Base-by-base conservation (phyloP, 2,888 invertebrate genomes). In the Lepas anatifera region DNA sequence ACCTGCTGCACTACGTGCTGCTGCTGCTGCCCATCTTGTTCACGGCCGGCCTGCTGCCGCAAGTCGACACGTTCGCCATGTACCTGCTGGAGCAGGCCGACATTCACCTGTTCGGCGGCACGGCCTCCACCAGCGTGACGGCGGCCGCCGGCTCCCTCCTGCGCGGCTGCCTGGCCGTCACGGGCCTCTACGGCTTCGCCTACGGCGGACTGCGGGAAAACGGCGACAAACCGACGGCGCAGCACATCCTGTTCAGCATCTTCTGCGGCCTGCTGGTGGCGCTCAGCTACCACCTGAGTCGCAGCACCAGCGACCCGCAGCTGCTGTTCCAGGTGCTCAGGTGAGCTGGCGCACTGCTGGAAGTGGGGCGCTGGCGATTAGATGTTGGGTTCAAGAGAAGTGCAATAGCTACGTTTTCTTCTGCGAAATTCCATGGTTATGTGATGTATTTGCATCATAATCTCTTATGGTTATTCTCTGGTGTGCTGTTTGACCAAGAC, bases 11-110 rank as follows among this genome's bases (percentile, higher is more conserved):
- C 16, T 85, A 88, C 72, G 87, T 95, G 76, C 82, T 99, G 63
- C 81, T 99, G 64, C 89, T 90, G 79, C 94, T 98, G 80, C 99
- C 99, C 0, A 77, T 98, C 67, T 86, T 95, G 39, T 98, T 98
- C 81, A 96, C 95, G 66, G 82, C 98, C 73, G 99, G 99, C 1
- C 83, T 99, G 66, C 91, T 99, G 77, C 99, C 99, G 6, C 99
- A 86, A 78, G 90, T 98, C 70, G 97, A 96, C 78, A 99, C 99
- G 1, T 96, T 98, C 79, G 80, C 89, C 13, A 93, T 96, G 90
- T 98, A 97, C 80, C 82, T 95, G n/a, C 83, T 97, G 75, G 99
- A 99, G 80, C 99, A 99, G 77, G 77, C 84, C 52, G 84, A 85
- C 75, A 83, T 84, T 76, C 83, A 84, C 76, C 78, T 91, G 1